Evolutionary conservation across 2,113 vertebrate genomes (phyloP).

Genomic region (Trichomycterus rosablanca): DNA sequence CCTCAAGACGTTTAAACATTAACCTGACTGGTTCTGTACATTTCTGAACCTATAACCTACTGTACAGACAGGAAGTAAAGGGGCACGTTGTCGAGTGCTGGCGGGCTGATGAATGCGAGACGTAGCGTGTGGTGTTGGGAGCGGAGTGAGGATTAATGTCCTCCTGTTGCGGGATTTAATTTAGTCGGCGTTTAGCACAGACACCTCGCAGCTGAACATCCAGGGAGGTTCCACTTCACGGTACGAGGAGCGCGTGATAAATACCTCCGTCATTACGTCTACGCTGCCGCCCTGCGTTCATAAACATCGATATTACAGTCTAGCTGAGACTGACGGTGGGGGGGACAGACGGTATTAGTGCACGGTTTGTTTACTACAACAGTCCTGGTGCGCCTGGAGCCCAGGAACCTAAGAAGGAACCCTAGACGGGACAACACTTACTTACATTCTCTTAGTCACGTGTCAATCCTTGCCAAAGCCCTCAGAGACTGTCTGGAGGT

Average conservation of each 20-base stretch:
- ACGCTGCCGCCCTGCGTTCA: constrained; percentile 22
- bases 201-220: constrained; percentile 5
- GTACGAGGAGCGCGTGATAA: not conserved
- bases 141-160: constrained; percentile 25
- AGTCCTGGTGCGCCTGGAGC: too few species aligned
- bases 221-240: not conserved
- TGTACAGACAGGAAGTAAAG: too few species aligned
- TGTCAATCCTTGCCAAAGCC: too few species aligned
- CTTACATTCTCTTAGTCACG: too few species aligned
- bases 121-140: not conserved
- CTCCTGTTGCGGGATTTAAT: constrained; percentile 30
- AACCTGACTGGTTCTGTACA: too few species aligned
- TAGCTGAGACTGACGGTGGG: constrained; percentile 1
- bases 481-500: too few species aligned
- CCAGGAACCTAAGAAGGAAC: too few species aligned
- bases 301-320: not conserved
- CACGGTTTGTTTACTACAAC: too few species aligned
- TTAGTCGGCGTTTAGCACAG: constrained; percentile 18
- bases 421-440: too few species aligned
- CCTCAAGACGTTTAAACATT: too few species aligned
- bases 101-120: not conserved
- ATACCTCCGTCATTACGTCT: not conserved
- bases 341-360: too few species aligned
- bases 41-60: too few species aligned
- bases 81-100: not conserved